These are phyloP conservation scores for Scolopax bukidnonensis DNA, from an alignment of 2,797 vertebrate species.

Conservation along the genomic window DNA sequence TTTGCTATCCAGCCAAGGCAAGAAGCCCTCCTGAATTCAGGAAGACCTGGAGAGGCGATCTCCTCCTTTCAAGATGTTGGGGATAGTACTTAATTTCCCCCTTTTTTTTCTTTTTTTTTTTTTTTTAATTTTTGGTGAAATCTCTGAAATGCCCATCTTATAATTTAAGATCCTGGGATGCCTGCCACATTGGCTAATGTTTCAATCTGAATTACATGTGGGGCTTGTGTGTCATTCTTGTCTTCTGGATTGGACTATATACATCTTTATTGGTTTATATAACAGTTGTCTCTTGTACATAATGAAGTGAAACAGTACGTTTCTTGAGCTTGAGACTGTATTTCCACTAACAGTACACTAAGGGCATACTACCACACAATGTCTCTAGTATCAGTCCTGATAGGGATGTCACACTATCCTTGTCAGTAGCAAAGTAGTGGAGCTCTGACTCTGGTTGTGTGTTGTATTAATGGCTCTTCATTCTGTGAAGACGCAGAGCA, in stretches of 20 bases:
- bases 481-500: neutral
- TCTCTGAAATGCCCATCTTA: neutral
- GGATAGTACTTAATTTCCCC: neutral
- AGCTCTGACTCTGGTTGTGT: neutral
- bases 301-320: neutral
- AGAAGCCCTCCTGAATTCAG: neutral
- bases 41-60: neutral
- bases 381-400: neutral
- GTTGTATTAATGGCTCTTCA: neutral
- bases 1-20: neutral
- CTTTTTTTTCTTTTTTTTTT: neutral
- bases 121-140: neutral
- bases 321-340: neutral
- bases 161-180: neutral
- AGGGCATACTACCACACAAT: neutral
- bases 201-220: neutral
- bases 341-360: neutral
- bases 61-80: neutral
- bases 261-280: neutral
- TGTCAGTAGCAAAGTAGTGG: neutral
- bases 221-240: neutral
- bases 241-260: neutral
- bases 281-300: neutral
- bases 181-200: neutral
- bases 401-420: neutral